Conservation (phyloP, 2,113 vertebrate genomes). For the Hydrochoerus hydrochaeris region DNA sequence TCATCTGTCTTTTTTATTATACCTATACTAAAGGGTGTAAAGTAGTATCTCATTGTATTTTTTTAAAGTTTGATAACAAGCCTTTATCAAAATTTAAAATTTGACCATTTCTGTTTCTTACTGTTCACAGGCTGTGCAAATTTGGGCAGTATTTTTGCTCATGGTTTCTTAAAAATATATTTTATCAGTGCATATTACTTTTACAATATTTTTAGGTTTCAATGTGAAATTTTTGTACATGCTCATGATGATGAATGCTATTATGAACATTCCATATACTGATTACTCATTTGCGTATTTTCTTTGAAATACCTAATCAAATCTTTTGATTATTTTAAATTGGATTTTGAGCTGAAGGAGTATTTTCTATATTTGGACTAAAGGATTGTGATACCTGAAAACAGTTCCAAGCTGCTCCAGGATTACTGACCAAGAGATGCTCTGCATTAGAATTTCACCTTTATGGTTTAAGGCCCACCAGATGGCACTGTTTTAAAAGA, state of each 20-base stretch:
- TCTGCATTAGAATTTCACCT: neutral
- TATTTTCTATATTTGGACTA: neutral
- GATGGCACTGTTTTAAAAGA: constrained; percentile 70
- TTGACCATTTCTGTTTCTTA: neutral
- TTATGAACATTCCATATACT: neutral
- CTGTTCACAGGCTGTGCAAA: neutral
- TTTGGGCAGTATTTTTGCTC: neutral
- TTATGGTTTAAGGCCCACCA: neutral
- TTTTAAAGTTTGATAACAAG: neutral
- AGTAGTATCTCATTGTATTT: neutral
- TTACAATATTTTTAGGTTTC: neutral
- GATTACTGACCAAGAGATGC: neutral
- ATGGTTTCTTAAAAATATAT: neutral
- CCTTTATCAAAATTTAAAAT: neutral
- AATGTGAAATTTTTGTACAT: neutral
- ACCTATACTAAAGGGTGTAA: neutral
- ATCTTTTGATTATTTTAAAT: neutral
- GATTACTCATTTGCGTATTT: neutral
- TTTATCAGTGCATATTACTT: neutral
- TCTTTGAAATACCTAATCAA: constrained; percentile 19
- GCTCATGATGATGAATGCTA: neutral
- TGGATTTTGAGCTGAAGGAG: neutral
- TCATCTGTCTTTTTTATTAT: neutral
- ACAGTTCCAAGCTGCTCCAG: neutral
- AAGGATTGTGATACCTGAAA: constrained; percentile 43